Base-by-base conservation (phyloP, 2,797 vertebrate genomes). In the Clarias fuscus region DNA sequence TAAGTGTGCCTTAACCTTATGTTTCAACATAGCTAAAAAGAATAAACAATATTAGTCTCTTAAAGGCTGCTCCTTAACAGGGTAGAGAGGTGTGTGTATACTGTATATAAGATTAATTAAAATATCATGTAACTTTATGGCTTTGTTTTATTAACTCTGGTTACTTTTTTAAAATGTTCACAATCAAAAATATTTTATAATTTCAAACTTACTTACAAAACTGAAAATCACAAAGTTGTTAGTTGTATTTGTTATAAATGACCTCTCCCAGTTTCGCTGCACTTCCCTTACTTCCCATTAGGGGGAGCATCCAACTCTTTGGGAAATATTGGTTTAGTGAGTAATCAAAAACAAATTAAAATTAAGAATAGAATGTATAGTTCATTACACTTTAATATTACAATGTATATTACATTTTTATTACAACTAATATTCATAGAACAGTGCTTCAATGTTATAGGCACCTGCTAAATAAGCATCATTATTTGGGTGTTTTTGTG, bases 381-480 rank as follows among this genome's bases (percentile, higher is more conserved):
- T 64, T 30, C 64, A 85, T 70, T 71, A 79, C 17, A 79, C 53
- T 78, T 56, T 76, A 20, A 87, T 79, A 82, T 64, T 80, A 48
- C 7, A 43, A 37, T 27, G 24, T 80, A 80, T 65, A 48, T 65
- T 65, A 80, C 4, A 53, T 65, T 6, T 80, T 64, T 65, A 48
- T 65, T 80, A 80, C 4, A 65, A 0, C 24, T 65, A 27, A 81
- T 48, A 81, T 48, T 81, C 2, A 27, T 65, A 48, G 22, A 65
- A 27, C 20, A 61, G 30, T 61, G 22, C 62, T 81, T 64, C 43
- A 18, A 65, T 43, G 48, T 27, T 18, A 40, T 40, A 81, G 64
- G 59, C 4, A 14, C 61, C 40, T n/a, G 59, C 0, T 24, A 64
- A 81, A 48, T 48, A 65, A 81, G 22, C 61, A 65, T 80, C 59